Conservation (phyloP, 1,140 invertebrate species). For the Hyles euphorbiae region DNA sequence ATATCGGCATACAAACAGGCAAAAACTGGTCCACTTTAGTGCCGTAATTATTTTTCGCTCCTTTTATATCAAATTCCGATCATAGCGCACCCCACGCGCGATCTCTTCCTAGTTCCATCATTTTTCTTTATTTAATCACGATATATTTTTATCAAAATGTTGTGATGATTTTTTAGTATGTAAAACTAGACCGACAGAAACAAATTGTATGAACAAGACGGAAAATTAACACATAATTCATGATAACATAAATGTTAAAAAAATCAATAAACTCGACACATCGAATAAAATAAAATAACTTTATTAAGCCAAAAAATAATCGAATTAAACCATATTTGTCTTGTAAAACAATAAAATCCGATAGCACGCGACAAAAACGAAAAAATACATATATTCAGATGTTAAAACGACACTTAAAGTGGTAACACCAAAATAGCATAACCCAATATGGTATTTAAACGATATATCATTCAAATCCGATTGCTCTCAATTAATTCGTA, state of each 20-base stretch:
- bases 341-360: background rate
- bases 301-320: too few relatives aligned
- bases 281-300: too few relatives aligned
- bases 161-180: background rate
- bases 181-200: too few relatives aligned
- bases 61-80: slow-evolving; percentile 4
- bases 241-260: too few relatives aligned
- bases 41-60: slow-evolving; percentile 3
- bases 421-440: too few relatives aligned
- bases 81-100: slow-evolving; percentile 5
- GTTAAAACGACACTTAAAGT: background rate
- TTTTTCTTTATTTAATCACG: background rate
- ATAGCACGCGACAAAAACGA: too few relatives aligned
- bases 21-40: slow-evolving; percentile 10
- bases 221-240: too few relatives aligned
- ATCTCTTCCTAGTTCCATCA: slow-evolving; percentile 10
- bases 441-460: too few relatives aligned
- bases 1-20: slow-evolving; percentile 1
- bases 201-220: too few relatives aligned
- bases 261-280: too few relatives aligned
- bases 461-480: background rate
- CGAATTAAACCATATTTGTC: too few relatives aligned
- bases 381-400: background rate
- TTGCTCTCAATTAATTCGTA: slow-evolving; percentile 3
- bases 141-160: slow-evolving; percentile 8